phyloP scores from a whole-genome alignment of 2,888 invertebrate species.

The Leuctra nigra region DNA sequence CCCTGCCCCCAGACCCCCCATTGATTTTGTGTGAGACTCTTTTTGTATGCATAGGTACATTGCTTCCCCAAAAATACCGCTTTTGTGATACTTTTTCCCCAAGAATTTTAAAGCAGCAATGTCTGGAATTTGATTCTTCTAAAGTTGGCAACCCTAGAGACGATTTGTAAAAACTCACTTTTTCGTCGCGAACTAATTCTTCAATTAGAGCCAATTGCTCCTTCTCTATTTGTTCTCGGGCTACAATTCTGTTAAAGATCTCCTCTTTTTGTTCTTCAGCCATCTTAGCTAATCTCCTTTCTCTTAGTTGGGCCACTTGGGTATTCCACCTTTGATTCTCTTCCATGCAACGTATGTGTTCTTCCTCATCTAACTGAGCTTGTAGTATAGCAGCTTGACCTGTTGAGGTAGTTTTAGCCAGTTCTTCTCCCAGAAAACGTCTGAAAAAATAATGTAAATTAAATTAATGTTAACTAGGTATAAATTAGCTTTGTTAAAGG shows the following conservation, averaged over 20 bases:
- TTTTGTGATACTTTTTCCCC: too few species aligned
- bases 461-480: too few species aligned
- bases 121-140: too few species aligned
- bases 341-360: conserved; percentile 51
- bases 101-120: too few species aligned
- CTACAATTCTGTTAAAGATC: conserved; percentile 26
- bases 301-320: conserved; percentile 51
- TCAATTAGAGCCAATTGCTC: conserved; percentile 32
- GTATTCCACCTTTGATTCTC: conserved; percentile 68
- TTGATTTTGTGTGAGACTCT: too few species aligned
- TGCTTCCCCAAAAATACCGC: too few species aligned
- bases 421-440: conserved; percentile 47
- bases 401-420: conserved; percentile 27
- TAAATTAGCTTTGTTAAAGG: too few species aligned
- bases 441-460: conserved; percentile 39
- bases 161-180: conserved; percentile 35
- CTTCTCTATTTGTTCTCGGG: conserved; percentile 30
- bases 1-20: too few species aligned
- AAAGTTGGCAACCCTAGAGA: too few species aligned
- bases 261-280: conserved; percentile 40
- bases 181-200: conserved; percentile 44
- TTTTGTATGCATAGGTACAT: too few species aligned
- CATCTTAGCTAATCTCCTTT: conserved; percentile 48
- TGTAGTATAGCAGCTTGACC: neutral
- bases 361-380: conserved; percentile 47